These are phyloP conservation scores for Solea solea DNA, from an alignment of 2,113 vertebrate species.

Conservation along the genomic window DNA sequence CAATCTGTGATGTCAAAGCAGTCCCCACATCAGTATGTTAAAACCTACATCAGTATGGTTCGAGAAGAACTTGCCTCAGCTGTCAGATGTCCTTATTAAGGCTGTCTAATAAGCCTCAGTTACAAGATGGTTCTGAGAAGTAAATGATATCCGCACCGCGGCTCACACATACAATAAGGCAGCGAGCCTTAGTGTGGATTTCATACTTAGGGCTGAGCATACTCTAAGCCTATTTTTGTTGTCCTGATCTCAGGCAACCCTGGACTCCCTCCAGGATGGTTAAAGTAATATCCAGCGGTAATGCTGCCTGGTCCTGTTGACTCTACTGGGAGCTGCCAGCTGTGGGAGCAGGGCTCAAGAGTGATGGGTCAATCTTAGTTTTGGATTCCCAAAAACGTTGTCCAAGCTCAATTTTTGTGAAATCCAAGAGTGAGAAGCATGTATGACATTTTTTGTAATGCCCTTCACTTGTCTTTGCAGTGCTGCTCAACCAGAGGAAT, in stretches of 20 bases:
- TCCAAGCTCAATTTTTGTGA: not conserved
- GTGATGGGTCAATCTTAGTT: not conserved
- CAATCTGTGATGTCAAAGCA: slow-evolving; percentile 29
- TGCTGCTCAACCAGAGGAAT: slow-evolving; percentile 36
- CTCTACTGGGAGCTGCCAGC: slow-evolving; percentile 41
- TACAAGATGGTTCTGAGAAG: slow-evolving; percentile 74
- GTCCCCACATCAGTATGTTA: slow-evolving; percentile 57
- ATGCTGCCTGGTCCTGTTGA: slow-evolving; percentile 47
- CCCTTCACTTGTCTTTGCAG: slow-evolving; percentile 47
- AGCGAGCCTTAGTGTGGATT: slow-evolving; percentile 66
- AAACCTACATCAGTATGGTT: slow-evolving; percentile 56
- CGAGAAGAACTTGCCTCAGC: slow-evolving; percentile 62
- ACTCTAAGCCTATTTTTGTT: slow-evolving; percentile 80
- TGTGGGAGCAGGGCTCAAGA: not conserved
- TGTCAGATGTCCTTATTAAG: slow-evolving; percentile 79
- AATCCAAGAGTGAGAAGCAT: slow-evolving; percentile 1
- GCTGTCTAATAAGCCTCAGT: slow-evolving; percentile 77
- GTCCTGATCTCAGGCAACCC: slow-evolving; percentile 68
- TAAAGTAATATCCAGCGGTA: slow-evolving; percentile 64
- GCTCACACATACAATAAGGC: slow-evolving; percentile 69
- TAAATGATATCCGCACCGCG: slow-evolving; percentile 63
- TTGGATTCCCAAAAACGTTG: slow-evolving; percentile 4
- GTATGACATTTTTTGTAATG: slow-evolving; percentile 24
- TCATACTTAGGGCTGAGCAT: slow-evolving; percentile 74
- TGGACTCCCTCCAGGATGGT: slow-evolving; percentile 71